Evolutionary conservation across 2,113 vertebrate species (phyloP).

Genomic region (Cynoglossus semilaevis): DNA sequence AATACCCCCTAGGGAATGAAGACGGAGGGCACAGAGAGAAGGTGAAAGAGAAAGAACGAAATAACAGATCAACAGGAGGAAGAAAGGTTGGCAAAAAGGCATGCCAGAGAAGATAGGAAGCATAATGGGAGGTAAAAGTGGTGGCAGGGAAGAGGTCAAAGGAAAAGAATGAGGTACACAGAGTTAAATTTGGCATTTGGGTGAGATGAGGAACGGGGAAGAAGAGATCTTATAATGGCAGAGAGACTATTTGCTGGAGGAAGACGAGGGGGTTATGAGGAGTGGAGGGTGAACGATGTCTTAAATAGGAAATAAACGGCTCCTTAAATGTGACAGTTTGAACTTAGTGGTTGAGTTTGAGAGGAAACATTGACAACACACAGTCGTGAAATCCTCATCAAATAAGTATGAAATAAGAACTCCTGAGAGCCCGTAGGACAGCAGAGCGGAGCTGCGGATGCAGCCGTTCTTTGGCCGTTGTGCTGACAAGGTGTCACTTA

Average conservation of each 20-base stretch:
- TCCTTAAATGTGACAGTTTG: too few species aligned
- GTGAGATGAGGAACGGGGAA: slow-evolving; percentile 11
- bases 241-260: slow-evolving; percentile 34
- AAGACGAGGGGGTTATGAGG: background rate
- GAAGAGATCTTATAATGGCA: slow-evolving; percentile 9
- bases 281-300: too few species aligned
- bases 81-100: slow-evolving; percentile 29
- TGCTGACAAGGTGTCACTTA: slow-evolving; percentile 23
- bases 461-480: background rate
- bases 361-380: slow-evolving; percentile 15
- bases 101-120: slow-evolving; percentile 36
- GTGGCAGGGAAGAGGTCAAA: slow-evolving; percentile 45
- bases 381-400: too few species aligned
- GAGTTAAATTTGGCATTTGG: slow-evolving; percentile 26
- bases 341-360: slow-evolving; percentile 10
- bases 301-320: too few species aligned
- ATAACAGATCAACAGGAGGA: slow-evolving; percentile 46
- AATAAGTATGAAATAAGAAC: too few species aligned
- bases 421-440: slow-evolving; percentile 3
- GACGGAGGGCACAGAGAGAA: slow-evolving; percentile 54
- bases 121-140: slow-evolving; percentile 48
- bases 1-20: slow-evolving; percentile 72
- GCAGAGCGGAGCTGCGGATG: background rate
- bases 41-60: slow-evolving; percentile 33
- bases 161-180: slow-evolving; percentile 25